These are phyloP conservation scores for Argyresthia goedartella DNA, from an alignment of 2,888 invertebrate genomes.

Conservation along the genomic window DNA sequence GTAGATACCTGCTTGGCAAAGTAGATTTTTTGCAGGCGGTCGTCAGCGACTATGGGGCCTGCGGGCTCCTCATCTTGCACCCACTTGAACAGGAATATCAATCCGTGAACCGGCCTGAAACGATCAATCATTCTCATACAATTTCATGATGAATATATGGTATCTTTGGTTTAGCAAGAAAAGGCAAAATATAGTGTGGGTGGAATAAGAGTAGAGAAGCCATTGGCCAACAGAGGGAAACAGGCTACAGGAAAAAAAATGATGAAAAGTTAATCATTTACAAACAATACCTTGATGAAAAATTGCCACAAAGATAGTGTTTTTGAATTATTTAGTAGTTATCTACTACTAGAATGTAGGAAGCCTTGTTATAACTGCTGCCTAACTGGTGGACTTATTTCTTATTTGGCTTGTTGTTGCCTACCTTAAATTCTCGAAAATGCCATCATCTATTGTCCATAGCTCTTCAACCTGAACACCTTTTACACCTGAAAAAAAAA, in stretches of 20 bases:
- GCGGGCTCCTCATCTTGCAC: slow-evolving; percentile 84
- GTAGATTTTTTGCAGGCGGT: slow-evolving; percentile 90
- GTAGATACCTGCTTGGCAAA: slow-evolving; percentile 94
- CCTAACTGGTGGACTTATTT: too few species aligned
- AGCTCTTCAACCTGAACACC: slow-evolving; percentile 98
- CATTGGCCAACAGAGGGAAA: too few species aligned
- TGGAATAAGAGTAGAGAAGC: too few species aligned
- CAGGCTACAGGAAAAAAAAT: too few species aligned
- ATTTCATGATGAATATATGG: too few species aligned
- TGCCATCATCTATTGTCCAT: slow-evolving; percentile 92
- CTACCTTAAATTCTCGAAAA: slow-evolving; percentile 90
- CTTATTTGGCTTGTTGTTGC: background rate
- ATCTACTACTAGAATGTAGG: background rate
- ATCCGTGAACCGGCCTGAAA: slow-evolving; percentile 94
- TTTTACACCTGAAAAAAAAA: slow-evolving; percentile 80
- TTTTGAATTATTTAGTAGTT: too few species aligned
- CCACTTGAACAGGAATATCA: slow-evolving; percentile 98
- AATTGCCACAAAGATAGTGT: too few species aligned
- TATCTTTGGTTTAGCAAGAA: too few species aligned
- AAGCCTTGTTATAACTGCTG: background rate
- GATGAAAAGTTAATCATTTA: too few species aligned
- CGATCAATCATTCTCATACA: background rate
- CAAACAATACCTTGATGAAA: too few species aligned
- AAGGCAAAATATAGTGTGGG: too few species aligned
- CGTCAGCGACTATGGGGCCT: slow-evolving; percentile 85